A percentile compares a stretch with the other conserved stretches of the same genome.
phyloP scores from a whole-genome alignment of 2,888 invertebrate species.

The Stratiomys singularior region DNA sequence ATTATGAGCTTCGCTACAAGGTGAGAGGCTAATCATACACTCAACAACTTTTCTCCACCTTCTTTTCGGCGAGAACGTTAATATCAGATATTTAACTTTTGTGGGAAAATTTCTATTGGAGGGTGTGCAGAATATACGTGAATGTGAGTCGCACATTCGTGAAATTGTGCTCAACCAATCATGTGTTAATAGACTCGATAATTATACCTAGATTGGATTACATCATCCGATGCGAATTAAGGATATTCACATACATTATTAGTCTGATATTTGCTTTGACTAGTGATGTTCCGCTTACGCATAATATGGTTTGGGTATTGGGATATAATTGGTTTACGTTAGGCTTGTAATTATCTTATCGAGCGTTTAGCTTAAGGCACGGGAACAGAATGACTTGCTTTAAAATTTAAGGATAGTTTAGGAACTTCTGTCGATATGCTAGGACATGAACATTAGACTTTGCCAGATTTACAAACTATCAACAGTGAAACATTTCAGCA shows the following conservation, averaged over 20 bases:
- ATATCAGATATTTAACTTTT: neutral
- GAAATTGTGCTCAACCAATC: conserved; percentile 35
- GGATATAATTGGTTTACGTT: neutral
- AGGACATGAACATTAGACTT: no score
- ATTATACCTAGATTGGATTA: conserved; percentile 27
- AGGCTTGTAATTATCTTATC: no score
- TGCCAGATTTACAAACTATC: no score
- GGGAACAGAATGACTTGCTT: no score
- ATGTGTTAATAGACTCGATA: conserved; percentile 36
- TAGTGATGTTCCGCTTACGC: conserved; percentile 14
- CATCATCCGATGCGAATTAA: conserved; percentile 23
- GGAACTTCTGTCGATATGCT: no score
- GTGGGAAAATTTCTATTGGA: neutral
- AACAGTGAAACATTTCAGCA: no score
- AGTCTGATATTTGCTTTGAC: conserved; percentile 27
- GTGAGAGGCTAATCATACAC: no score
- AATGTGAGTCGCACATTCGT: neutral
- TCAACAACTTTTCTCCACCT: no score
- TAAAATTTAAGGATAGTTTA: no score
- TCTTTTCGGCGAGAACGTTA: neutral
- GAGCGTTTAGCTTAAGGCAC: no score
- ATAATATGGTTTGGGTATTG: neutral
- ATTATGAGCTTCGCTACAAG: neutral
- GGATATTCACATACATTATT: conserved; percentile 7
- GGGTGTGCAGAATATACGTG: neutral